phyloP scores from a whole-genome alignment of 2,888 invertebrate genomes.

The Nomada lathburiana region DNA sequence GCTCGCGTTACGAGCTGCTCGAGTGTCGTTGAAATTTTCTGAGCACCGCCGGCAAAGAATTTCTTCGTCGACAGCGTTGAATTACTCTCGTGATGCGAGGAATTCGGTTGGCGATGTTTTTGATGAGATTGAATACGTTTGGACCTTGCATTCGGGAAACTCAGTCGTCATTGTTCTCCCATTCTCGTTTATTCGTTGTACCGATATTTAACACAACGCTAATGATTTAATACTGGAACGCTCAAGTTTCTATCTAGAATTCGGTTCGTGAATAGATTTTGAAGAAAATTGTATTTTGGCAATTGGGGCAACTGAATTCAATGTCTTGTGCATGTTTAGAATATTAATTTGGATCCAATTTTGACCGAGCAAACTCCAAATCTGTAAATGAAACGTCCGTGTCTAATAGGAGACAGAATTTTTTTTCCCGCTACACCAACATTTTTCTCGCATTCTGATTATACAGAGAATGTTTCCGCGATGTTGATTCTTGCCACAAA shows the following conservation, averaged over 20 bases:
- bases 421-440: not conserved
- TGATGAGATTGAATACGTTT: not conserved
- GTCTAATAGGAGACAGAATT: not conserved
- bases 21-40: slow-evolving; percentile 32
- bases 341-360: not conserved
- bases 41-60: slow-evolving; percentile 23
- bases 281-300: not conserved
- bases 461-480: not conserved
- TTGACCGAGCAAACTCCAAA: not conserved
- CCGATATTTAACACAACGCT: no score
- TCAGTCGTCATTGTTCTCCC: not conserved
- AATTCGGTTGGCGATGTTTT: not conserved
- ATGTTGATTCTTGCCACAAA: not conserved
- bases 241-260: no score
- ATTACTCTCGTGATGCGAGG: slow-evolving; percentile 1
- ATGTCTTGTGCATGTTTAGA: not conserved
- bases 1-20: slow-evolving; percentile 32
- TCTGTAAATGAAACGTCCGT: not conserved
- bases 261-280: not conserved
- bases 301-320: slow-evolving; percentile 2
- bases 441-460: not conserved
- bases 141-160: not conserved
- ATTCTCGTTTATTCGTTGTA: no score
- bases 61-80: slow-evolving; percentile 9
- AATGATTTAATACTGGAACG: not conserved